These are phyloP conservation scores for Salvelinus fontinalis DNA, from an alignment of 2,113 vertebrate species.

Conservation along the genomic window DNA sequence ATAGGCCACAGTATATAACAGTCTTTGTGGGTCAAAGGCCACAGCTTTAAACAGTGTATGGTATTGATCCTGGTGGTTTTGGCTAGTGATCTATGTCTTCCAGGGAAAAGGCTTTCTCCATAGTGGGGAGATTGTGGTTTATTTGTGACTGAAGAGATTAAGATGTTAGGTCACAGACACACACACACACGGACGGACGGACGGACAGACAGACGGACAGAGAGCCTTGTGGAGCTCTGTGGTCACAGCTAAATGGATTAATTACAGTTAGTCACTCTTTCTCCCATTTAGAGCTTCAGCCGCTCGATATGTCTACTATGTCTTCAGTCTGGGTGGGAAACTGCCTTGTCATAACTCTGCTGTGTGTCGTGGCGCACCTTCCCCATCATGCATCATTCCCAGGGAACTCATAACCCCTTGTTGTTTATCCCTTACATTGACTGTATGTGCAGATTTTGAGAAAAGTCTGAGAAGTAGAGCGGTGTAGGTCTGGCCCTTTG, in stretches of 20 bases:
- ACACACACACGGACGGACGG: background rate
- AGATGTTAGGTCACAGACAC: background rate
- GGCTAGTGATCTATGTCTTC: constrained; percentile 51
- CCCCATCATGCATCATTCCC: too few species aligned
- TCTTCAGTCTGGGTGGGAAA: background rate
- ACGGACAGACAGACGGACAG: too few species aligned
- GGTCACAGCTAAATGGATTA: background rate
- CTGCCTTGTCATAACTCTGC: too few species aligned
- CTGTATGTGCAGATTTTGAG: too few species aligned
- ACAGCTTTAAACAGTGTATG: constrained; percentile 43
- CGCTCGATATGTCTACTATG: background rate
- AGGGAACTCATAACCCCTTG: too few species aligned
- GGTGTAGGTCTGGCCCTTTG: background rate
- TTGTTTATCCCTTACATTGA: too few species aligned
- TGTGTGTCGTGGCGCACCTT: too few species aligned
- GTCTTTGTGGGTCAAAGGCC: constrained; percentile 44
- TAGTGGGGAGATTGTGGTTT: constrained; percentile 4
- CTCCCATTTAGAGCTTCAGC: background rate
- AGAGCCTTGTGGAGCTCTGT: too few species aligned
- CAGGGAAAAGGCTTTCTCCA: constrained; percentile 39
- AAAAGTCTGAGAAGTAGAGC: background rate
- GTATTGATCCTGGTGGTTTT: constrained; percentile 50
- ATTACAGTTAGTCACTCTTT: background rate
- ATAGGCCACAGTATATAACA: constrained; percentile 17
- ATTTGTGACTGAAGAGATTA: background rate